phyloP scores from a whole-genome alignment of 1,140 invertebrate species.

The Hirudo medicinalis region DNA sequence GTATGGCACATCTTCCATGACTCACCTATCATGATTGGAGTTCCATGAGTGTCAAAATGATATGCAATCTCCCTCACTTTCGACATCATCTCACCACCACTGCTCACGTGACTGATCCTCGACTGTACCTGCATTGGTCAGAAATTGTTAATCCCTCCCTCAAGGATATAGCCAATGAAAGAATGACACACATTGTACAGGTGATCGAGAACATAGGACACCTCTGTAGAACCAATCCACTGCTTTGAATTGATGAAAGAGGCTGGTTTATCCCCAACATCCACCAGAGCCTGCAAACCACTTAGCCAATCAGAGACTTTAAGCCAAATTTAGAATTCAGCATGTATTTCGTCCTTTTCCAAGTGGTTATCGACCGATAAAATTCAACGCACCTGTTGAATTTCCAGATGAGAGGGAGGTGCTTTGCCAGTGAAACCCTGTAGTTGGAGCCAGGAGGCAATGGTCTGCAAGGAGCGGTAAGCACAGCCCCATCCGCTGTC shows the following conservation, averaged over 20 bases:
- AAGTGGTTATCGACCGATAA: too few relatives aligned
- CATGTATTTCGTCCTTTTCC: background rate
- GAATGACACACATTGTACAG: constrained; percentile 42
- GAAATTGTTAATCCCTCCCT: background rate
- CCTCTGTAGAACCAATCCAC: constrained; percentile 98
- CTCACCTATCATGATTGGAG: constrained; percentile 82
- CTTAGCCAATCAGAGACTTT: too few relatives aligned
- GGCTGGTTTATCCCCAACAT: constrained; percentile 80
- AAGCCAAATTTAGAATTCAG: background rate
- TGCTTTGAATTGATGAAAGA: constrained; percentile 75
- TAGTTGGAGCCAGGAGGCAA: constrained; percentile 85
- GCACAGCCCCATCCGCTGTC: constrained; percentile 99
- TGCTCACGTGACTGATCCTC: constrained; percentile 68
- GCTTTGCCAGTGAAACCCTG: constrained; percentile 76
- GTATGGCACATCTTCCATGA: background rate
- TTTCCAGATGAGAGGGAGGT: constrained; percentile 71
- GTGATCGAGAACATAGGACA: constrained; percentile 76
- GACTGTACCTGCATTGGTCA: constrained; percentile 50
- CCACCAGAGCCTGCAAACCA: constrained; percentile 55
- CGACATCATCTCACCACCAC: constrained; percentile 65
- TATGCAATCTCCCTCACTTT: constrained; percentile 65
- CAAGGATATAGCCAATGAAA: background rate
- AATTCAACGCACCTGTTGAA: constrained; percentile 59
- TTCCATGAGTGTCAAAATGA: constrained; percentile 84
- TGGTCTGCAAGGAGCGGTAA: constrained; percentile 90